Evolutionary conservation across 2,888 invertebrate species (phyloP), one percentile per base, ranked within the genome.

Genomic region (Exocentrus adspersus): DNA sequence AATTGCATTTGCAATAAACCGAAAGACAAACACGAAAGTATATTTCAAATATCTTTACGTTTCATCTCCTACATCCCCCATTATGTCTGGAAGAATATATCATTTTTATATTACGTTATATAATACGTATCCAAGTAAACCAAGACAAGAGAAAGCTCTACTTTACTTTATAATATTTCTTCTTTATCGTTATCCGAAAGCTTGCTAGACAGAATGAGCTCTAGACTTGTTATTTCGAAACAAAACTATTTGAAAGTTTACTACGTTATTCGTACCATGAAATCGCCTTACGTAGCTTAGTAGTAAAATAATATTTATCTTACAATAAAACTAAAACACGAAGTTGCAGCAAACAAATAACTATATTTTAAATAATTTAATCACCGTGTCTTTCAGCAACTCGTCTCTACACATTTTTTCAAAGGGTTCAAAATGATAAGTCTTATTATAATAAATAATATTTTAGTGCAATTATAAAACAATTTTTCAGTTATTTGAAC

Each of bases 161-260:
- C 37, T 37, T 1, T 37, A 12, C 37, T n/a, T 14, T 12, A 37
- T 37, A 9, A n/a, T 37, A 37, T n/a, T 37, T 37, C 37, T 2
- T 37, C 37, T 2, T 37, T 37, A 37, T 37, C 37, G 37, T 37
- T 37, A 37, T 37, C 37, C 37, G 37, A 37, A 37, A 37, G 37
- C 37, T 37, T n/a, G n/a, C 37, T 6, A 12, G 37, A 37, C 37
- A 37, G 37, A 37, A 37, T 37, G 14, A 37, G 37, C 4, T 37
- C 37, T 12, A 12, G n/a, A 5, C 37, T n/a, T 37, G 37, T 37
- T 37, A n/a, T 37, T 9, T 37, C 37, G 37, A 37, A 37, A 37
- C 37, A 37, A 37, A 37, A 37, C 37, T 37, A 37, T 37, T 37
- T 37, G 14, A 37, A 37, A 37, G 37, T 37, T 37, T 37, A 37